Conservation (phyloP, 2,797 vertebrate species). For the Characodon lateralis region DNA sequence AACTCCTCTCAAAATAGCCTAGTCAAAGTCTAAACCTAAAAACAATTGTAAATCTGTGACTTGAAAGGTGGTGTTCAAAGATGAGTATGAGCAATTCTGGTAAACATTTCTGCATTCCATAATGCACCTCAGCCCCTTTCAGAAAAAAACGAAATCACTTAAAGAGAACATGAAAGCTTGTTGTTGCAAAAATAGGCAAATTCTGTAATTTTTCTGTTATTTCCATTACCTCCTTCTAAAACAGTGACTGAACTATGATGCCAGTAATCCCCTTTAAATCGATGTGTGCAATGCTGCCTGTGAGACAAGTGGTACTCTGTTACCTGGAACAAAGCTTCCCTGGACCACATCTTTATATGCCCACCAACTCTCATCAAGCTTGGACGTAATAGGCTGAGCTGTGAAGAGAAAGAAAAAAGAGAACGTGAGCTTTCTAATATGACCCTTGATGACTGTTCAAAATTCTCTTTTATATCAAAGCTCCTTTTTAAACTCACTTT, state of each 20-base stretch:
- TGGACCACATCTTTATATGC: conserved; percentile 96
- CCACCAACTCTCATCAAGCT: conserved; percentile 97
- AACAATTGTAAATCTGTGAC: too few species aligned
- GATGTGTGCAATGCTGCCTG: neutral
- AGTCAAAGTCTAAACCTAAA: too few species aligned
- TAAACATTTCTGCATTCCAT: too few species aligned
- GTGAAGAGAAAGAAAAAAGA: conserved; percentile 38
- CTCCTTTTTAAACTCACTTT: neutral
- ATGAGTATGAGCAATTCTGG: too few species aligned
- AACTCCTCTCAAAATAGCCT: too few species aligned
- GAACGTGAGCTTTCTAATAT: neutral
- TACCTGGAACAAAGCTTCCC: conserved; percentile 98
- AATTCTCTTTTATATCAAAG: neutral
- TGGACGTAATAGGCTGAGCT: conserved; percentile 94
- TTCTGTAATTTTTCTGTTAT: neutral
- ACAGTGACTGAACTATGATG: neutral
- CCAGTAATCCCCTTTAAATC: neutral
- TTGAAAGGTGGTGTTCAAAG: too few species aligned
- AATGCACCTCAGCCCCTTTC: neutral
- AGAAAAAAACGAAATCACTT: neutral
- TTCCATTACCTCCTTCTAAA: neutral
- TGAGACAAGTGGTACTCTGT: neutral
- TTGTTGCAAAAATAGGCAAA: neutral
- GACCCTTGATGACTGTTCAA: neutral
- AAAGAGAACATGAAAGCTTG: neutral